Conservation (phyloP, 2,888 invertebrate genomes). For the Malacosoma neustria region DNA sequence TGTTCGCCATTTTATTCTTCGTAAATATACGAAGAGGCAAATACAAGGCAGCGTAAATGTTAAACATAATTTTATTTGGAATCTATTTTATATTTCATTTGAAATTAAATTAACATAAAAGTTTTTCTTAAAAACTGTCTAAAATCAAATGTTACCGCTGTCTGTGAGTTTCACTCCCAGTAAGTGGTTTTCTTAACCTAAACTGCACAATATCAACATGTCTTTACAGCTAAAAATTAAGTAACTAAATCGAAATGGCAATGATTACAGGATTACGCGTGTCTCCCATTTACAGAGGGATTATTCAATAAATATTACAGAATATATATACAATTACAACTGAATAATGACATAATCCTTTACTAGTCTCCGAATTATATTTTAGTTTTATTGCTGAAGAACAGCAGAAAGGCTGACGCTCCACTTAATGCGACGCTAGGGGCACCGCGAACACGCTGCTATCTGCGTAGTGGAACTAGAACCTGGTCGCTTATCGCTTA, state of each 20-base stretch:
- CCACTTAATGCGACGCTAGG: too few species aligned
- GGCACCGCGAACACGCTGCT: too few species aligned
- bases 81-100: too few species aligned
- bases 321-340: not conserved
- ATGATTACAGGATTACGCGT: constrained; percentile 33
- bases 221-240: constrained; percentile 21
- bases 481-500: too few species aligned
- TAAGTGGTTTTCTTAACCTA: not conserved
- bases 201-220: not conserved
- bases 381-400: too few species aligned
- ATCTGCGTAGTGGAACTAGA: too few species aligned
- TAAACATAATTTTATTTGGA: constrained; percentile 15
- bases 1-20: too few species aligned
- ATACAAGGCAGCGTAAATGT: constrained; percentile 30
- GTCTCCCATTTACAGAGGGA: constrained; percentile 14
- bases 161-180: not conserved
- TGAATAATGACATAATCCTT: too few species aligned
- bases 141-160: not conserved
- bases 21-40: too few species aligned
- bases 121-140: not conserved
- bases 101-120: too few species aligned
- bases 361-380: too few species aligned
- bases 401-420: too few species aligned
- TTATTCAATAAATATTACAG: constrained; percentile 12
- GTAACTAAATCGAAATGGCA: constrained; percentile 54